Percentiles rank a stretch among this genome's conserved stretches.
These are phyloP conservation scores for Latheticus oryzae DNA, from an alignment of 2,888 invertebrate genomes.

Conservation along the genomic window DNA sequence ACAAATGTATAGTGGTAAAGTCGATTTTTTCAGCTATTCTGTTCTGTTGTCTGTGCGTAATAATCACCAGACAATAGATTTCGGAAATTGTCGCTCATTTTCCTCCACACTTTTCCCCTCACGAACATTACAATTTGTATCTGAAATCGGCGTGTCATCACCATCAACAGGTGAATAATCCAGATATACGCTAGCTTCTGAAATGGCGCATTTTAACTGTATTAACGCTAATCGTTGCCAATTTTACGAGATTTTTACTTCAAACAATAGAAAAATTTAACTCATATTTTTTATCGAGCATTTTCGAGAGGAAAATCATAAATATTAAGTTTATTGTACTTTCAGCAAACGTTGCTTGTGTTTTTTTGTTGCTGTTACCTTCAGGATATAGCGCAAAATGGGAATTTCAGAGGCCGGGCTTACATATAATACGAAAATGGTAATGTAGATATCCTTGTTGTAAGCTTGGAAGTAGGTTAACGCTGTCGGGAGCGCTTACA, in stretches of 20 bases:
- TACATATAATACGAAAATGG: conserved; percentile 20
- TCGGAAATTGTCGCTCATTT: conserved; percentile 2
- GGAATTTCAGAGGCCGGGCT: too few relatives aligned
- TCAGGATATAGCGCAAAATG: conserved; percentile 20
- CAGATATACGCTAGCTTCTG: conserved; percentile 12
- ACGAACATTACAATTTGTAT: too few relatives aligned
- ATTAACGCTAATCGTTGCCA: conserved; percentile 22
- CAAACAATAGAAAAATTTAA: too few relatives aligned
- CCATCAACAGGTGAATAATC: conserved; percentile 33
- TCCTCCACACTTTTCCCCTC: conserved; percentile 1
- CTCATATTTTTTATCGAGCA: conserved; percentile 14
- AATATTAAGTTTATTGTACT: neutral
- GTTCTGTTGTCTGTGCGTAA: too few relatives aligned
- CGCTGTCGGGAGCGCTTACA: conserved; percentile 43
- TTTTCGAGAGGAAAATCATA: conserved; percentile 8
- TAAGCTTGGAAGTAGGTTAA: conserved; percentile 48
- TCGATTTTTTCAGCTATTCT: too few relatives aligned
- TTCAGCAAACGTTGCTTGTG: neutral
- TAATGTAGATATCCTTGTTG: conserved; percentile 32
- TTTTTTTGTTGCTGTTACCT: neutral
- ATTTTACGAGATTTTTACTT: conserved; percentile 22
- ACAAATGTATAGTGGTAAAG: too few relatives aligned
- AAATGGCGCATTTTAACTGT: conserved; percentile 18
- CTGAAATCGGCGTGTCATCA: too few relatives aligned
- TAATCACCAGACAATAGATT: too few relatives aligned